phyloP scores from a whole-genome alignment of 2,113 vertebrate species.

The Pygoscelis antarcticus region DNA sequence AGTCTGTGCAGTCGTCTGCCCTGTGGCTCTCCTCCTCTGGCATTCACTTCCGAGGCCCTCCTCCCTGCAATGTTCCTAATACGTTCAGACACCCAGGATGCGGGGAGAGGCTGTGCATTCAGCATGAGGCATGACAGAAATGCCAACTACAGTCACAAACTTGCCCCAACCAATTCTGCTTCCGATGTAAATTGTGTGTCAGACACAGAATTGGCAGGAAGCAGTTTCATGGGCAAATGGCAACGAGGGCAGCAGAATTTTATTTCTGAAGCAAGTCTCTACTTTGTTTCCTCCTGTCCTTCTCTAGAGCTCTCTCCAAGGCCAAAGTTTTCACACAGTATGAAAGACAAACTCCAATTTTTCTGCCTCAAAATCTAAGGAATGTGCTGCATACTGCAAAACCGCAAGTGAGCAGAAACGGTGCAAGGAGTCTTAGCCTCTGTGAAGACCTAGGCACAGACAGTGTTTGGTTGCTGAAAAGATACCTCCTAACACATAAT shows the following conservation, averaged over 20 bases:
- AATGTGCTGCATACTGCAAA: not conserved
- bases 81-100: slow-evolving; percentile 25
- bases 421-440: not conserved
- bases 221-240: not conserved
- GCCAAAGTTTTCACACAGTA: not conserved
- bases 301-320: not conserved
- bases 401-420: not conserved
- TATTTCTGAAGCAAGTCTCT: not conserved
- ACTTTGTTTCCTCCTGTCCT: not conserved
- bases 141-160: slow-evolving; percentile 62
- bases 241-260: not conserved
- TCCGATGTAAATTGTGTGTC: not conserved
- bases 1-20: not conserved
- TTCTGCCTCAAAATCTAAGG: slow-evolving; percentile 9
- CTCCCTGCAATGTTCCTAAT: not conserved
- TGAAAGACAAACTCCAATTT: not conserved
- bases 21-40: not conserved
- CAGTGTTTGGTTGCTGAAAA: not conserved
- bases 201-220: not conserved
- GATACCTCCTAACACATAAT: not conserved
- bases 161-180: slow-evolving; percentile 55
- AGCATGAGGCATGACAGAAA: slow-evolving; percentile 39
- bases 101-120: slow-evolving; percentile 38
- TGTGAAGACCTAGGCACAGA: not conserved
- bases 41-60: not conserved